Evolutionary conservation across 2,113 vertebrate species (phyloP), one percentile per base, ranked within the genome.

Genomic region (Ondatra zibethicus): DNA sequence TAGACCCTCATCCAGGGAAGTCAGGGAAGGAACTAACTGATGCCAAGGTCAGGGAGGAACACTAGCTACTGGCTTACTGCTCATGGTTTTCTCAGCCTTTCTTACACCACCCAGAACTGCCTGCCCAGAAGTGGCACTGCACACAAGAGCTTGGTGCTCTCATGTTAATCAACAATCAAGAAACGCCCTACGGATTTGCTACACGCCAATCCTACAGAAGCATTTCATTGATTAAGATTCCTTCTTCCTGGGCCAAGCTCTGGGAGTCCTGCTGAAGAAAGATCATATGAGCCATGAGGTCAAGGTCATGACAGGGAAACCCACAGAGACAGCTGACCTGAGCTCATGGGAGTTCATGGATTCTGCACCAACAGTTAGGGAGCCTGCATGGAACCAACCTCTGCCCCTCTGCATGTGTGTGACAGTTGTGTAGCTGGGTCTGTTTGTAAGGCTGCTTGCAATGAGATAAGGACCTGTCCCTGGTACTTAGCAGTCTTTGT

Each of bases 401-500:
- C 6, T 58, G 55, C 19, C 55, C 55, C 55, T 21, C 55, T 58
- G 55, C 19, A 21, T 58, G 55, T 58, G 55, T 58, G 55, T 58
- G 21, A 1, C 5, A 58, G 55, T 58, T 58, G 55, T 58, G 17
- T 58, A 58, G 19, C 55, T 58, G 55, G 55, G 55, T 21, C 55
- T 58, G 1, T 58, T 58, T 58, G 55, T 58, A 58, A 21, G 55
- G 55, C 55, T 58, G 55, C 55, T 58, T 58, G 55, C 55, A 21
- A 0, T 58, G 5, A 58, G 55, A 58, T 58, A 58, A 58, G 0
- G 55, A 0, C 55, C 55, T 58, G 16, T 58, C 55, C 0, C 55
- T 58, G 55, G 0, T 0, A 19, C 0, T 58, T 58, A 58, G 0
- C 55, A 19, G 55, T 58, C 55, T 58, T 58, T 58, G 17, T 1